Evolutionary conservation across 2,888 invertebrate species (phyloP), one percentile per base, ranked within the genome.

Genomic region (Petrolisthes manimaculis): DNA sequence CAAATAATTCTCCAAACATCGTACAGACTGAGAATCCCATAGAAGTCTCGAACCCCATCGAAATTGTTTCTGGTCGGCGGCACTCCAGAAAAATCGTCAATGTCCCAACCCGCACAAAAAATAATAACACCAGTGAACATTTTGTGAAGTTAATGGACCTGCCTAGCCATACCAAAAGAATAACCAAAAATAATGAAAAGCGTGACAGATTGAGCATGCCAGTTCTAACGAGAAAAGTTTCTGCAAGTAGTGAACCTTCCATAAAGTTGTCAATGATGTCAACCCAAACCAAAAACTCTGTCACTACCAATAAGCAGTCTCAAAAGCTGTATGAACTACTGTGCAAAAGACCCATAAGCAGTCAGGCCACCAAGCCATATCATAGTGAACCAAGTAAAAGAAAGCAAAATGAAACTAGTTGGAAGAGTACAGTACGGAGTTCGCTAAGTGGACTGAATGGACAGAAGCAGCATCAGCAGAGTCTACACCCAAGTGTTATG

Each of bases 331-430:
- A 71, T 71, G 71, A 71, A 71, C 71, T 71, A 4, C 71, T 71
- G 21, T n/a, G 69, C 53, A 82, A 82, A 69, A 82, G 54, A n/a
- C 86, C 86, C 4, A 86, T 74, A 67, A 37, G 55, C 21, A 86
- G 86, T 75, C 86, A 86, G 53, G 37, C 2, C 37, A 56, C 61
- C 53, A 86, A 77, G 74, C 75, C 82, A 21, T 81, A 75, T 53
- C 56, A 56, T 51, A 82, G 75, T 56, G 54, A 71, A 37, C 37
- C 61, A 3, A 9, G 9, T 53, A 51, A 82, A 21, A 67, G 54
- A 53, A 85, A 67, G 24, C 69, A 53, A 5, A n/a, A 54, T 37
- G 21, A n/a, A 5, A 53, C 14, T 21, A 37, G 56, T 5, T n/a
- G 79, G 53, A 85, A 24, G 53, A 85, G 79, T 71, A 79, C 79